Percentiles rank a stretch among this genome's conserved stretches.
phyloP scores from a whole-genome alignment of 2,113 vertebrate species.

The Cnemophilus loriae region DNA sequence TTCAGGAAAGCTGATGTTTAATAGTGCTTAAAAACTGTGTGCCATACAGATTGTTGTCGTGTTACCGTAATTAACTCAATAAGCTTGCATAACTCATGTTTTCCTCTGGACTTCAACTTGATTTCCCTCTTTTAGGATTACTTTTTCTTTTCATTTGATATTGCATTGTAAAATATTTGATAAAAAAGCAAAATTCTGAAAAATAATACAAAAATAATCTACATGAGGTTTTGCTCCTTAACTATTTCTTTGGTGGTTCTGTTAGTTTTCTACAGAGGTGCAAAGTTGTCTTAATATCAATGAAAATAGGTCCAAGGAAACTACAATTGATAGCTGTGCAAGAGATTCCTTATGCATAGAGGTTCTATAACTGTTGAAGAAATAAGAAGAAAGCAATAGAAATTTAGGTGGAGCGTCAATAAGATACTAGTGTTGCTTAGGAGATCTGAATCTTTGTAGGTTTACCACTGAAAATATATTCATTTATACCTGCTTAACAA shows the following conservation, averaged over 20 bases:
- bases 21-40: background rate
- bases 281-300: background rate
- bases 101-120: background rate
- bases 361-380: background rate
- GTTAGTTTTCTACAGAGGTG: background rate
- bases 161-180: background rate
- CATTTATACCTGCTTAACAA: background rate
- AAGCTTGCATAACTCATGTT: background rate
- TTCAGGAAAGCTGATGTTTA: background rate
- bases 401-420: background rate
- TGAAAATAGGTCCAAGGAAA: background rate
- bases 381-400: background rate
- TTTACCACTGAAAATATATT: background rate
- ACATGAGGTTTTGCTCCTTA: background rate
- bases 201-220: background rate
- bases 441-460: background rate
- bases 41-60: background rate
- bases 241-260: background rate
- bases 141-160: background rate
- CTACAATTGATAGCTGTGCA: accelerated
- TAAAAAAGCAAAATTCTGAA: background rate
- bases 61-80: background rate
- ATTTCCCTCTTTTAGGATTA: background rate
- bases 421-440: background rate
- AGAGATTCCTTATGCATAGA: background rate